Percentiles rank a stretch among this genome's conserved stretches.
phyloP scores from a whole-genome alignment of 2,888 invertebrate genomes.

The Scrobipalpa atriplicella region DNA sequence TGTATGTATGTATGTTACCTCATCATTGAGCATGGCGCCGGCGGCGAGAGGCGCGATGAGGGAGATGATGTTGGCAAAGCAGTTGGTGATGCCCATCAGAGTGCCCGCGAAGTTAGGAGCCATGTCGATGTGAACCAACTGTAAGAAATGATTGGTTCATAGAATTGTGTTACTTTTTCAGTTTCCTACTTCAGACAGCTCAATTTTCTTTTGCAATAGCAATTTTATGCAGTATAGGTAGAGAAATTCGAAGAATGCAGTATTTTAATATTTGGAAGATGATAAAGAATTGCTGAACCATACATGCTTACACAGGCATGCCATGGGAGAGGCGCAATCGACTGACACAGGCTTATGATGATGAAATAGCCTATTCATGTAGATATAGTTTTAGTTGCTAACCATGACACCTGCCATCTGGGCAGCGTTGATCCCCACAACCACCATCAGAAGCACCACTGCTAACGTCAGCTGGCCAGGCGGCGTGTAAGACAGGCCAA shows the following conservation, averaged over 20 bases:
- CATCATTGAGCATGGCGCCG: constrained; percentile 56
- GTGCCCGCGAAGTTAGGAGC: constrained; percentile 92
- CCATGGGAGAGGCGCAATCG: no score
- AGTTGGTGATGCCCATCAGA: constrained; percentile 92
- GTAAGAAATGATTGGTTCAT: constrained; percentile 6
- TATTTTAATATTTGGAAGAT: no score
- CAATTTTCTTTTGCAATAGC: no score
- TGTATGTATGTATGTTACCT: no score
- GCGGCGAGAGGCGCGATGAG: constrained; percentile 90
- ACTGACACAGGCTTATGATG: no score
- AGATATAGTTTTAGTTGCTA: constrained; percentile 28
- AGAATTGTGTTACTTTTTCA: no score
- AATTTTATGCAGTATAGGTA: no score
- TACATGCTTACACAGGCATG: no score
- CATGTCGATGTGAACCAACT: constrained; percentile 90
- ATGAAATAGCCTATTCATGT: no score
- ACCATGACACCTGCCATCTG: constrained; percentile 88
- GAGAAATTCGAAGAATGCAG: no score
- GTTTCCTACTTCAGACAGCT: no score
- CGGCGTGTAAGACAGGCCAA: constrained; percentile 82
- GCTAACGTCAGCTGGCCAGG: constrained; percentile 79
- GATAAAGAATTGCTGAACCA: no score
- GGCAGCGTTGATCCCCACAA: constrained; percentile 88
- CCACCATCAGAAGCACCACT: constrained; percentile 84
- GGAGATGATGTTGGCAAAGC: constrained; percentile 87